A percentile compares a stretch with the other conserved stretches of the same genome.
These are phyloP conservation scores for Toxostoma redivivum DNA, from an alignment of 2,113 vertebrate genomes.

Conservation along the genomic window DNA sequence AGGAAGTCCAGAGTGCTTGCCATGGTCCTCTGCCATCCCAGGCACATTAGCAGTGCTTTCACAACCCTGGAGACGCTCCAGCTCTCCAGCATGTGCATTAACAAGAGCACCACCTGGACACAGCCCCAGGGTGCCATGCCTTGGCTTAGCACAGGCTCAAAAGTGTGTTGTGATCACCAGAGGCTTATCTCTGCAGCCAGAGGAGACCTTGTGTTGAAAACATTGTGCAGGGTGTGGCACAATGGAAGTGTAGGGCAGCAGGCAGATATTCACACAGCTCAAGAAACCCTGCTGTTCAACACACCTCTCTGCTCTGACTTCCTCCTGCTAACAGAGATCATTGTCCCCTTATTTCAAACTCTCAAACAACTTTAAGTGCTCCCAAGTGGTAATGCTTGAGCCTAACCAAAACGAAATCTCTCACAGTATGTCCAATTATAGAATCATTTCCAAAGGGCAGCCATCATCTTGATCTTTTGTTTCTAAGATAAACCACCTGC, in stretches of 20 bases:
- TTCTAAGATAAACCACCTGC: not conserved
- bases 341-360: not conserved
- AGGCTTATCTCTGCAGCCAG: not conserved
- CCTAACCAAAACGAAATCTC: not conserved
- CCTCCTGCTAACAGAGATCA: not conserved
- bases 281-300: not conserved
- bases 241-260: not conserved
- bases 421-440: not conserved
- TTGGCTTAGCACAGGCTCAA: not conserved
- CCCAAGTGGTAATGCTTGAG: not conserved
- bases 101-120: fast-evolving
- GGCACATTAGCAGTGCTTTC: not conserved
- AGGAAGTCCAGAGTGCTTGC: not conserved
- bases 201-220: not conserved
- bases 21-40: not conserved
- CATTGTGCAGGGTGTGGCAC: not conserved
- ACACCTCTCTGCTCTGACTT: not conserved
- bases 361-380: not conserved
- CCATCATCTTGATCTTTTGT: not conserved
- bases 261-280: not conserved
- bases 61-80: not conserved
- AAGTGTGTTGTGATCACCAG: fast-evolving
- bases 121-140: not conserved
- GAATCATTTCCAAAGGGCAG: not conserved
- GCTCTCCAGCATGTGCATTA: fast-evolving